Evolutionary conservation across 2,888 invertebrate genomes (phyloP).

Genomic region (Agonopterix arenella): DNA sequence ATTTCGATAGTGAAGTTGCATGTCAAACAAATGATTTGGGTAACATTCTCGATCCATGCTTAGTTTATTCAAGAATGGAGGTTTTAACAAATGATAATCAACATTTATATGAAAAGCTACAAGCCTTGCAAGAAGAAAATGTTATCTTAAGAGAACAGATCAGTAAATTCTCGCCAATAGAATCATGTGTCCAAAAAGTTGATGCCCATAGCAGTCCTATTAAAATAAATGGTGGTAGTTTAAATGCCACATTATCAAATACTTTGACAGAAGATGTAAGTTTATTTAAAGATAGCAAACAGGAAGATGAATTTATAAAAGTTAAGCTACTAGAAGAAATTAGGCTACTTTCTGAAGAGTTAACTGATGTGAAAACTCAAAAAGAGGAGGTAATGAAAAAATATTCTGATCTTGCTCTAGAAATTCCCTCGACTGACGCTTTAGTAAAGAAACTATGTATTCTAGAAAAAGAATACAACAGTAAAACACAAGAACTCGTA

Average conservation of each 20-base stretch:
- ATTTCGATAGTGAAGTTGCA: constrained; percentile 38
- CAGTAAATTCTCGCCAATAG: constrained; percentile 16
- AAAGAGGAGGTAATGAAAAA: constrained; percentile 41
- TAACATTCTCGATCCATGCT: constrained; percentile 21
- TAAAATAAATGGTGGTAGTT: constrained; percentile 16
- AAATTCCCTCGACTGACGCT: constrained; percentile 38
- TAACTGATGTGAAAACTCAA: constrained; percentile 26
- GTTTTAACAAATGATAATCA: constrained; percentile 23
- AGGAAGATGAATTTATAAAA: constrained; percentile 16
- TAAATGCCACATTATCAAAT: no score
- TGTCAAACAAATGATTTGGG: constrained; percentile 35
- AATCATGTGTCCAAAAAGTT: constrained; percentile 12
- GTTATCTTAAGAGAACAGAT: constrained; percentile 30
- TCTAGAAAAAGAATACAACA: constrained; percentile 39
- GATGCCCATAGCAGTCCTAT: constrained; percentile 34
- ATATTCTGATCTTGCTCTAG: constrained; percentile 40
- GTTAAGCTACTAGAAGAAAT: constrained; percentile 25
- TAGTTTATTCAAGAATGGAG: constrained; percentile 26
- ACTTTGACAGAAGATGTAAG: neutral
- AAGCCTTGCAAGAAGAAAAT: constrained; percentile 41
- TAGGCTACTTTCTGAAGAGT: constrained; percentile 25
- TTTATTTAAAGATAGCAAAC: constrained; percentile 23
- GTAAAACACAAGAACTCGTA: constrained; percentile 32
- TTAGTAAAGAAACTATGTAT: constrained; percentile 38
- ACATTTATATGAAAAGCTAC: constrained; percentile 26